These are phyloP conservation scores for Caiman crocodilus DNA, from an alignment of 2,797 vertebrate species.

Conservation along the genomic window DNA sequence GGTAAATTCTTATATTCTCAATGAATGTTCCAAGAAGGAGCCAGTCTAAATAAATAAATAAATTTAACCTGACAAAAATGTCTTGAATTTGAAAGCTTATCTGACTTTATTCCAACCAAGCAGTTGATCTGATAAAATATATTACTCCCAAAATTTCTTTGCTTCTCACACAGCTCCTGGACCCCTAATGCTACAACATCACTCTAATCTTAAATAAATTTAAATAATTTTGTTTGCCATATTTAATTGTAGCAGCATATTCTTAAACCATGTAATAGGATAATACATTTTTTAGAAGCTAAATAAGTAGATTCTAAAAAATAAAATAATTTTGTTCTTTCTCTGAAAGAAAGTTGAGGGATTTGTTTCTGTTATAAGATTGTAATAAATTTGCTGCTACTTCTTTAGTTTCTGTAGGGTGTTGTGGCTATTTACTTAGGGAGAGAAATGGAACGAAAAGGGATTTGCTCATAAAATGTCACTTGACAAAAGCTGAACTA, in stretches of 20 bases:
- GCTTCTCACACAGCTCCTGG: no score
- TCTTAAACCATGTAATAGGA: not conserved
- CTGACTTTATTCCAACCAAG: no score
- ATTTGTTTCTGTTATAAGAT: not conserved
- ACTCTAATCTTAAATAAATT: no score
- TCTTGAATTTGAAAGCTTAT: no score
- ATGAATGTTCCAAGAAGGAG: rapidly evolving
- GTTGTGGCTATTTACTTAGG: not conserved
- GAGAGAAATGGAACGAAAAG: not conserved
- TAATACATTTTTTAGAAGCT: not conserved
- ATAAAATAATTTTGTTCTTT: not conserved
- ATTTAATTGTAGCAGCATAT: not conserved
- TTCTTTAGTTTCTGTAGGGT: not conserved
- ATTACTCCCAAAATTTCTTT: no score
- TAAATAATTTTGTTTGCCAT: not conserved
- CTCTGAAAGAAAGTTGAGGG: rapidly evolving
- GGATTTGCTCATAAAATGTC: not conserved
- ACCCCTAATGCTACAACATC: no score
- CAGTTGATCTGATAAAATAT: no score
- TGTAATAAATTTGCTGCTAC: not conserved
- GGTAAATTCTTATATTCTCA: not conserved
- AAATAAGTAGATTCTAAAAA: not conserved
- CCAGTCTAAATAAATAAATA: not conserved
- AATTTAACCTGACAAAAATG: no score
- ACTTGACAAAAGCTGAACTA: not conserved